Evolutionary conservation across 1,140 invertebrate genomes (phyloP), one percentile per base, ranked within the genome.

Genomic region (Venustaconcha ellipsiformis): DNA sequence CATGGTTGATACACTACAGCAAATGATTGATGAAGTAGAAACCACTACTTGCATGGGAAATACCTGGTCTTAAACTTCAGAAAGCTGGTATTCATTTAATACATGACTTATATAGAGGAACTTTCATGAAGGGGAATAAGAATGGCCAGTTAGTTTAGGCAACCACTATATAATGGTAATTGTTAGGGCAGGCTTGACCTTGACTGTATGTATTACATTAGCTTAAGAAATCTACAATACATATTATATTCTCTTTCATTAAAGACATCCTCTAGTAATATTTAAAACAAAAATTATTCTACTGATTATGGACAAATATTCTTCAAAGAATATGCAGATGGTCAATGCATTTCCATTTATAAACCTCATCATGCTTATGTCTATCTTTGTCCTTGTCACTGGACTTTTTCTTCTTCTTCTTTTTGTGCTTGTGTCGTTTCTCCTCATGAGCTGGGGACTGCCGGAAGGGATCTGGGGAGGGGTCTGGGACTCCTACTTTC

Each of bases 401-500:
- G 17, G 76, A 78, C 60, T 85, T 86, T 80, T 88, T 86, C 80
- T 87, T 87, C 78, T 88, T 88, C 81, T 89, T 89, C 78, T 89
- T 87, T 73, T 88, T 87, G 69, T 88, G 85, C 74, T 85, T 86
- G 65, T 84, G 83, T 70, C 81, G 81, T 56, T 82, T 81, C 58
- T 82, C 81, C 70, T 81, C 82, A 62, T 80, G 70, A 59, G 62
- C 59, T 30, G 67, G 59, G 26, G 60, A 37, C 20, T 60, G 62
- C 15, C 48, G 69, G 65, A 78, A 82, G 48, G 60, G 68, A 66
- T 74, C 76, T 78, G 62, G 73, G 37, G 63, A 68, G 18, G 78
- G 37, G 55, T 78, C 78, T 15, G 90, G 92, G 23, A 92, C 94
- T 8, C 93, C 93, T n/a, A 96, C 94, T 90, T 96, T 96, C 26